A percentile compares a stretch with the other conserved stretches of the same genome.
Evolutionary conservation across 2,888 invertebrate genomes (phyloP).

Genomic region (Pilophorus perplexus): DNA sequence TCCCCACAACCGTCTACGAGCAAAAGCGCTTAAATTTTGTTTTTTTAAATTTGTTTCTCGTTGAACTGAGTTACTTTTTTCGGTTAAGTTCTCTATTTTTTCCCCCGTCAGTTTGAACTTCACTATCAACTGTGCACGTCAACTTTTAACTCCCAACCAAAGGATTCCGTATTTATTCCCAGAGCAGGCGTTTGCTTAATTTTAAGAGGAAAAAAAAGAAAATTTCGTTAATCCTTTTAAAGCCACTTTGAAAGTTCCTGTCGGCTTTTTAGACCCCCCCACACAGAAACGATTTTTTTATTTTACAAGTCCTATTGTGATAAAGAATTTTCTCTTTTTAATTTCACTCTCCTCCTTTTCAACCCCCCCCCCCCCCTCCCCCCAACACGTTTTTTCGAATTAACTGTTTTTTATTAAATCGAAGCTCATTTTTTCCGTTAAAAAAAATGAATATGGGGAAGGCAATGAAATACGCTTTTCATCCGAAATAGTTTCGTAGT

Average conservation of each 20-base stretch:
- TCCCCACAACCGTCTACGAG: constrained; percentile 5
- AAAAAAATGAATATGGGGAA: constrained; percentile 57
- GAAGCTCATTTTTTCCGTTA: background rate
- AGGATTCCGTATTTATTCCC: too few species aligned
- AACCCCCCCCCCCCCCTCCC: constrained; percentile 50
- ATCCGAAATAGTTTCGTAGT: too few species aligned
- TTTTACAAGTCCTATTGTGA: constrained; percentile 15
- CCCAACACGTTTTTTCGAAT: constrained; percentile 43
- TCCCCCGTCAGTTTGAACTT: too few species aligned
- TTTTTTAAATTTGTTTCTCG: background rate
- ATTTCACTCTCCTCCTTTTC: background rate
- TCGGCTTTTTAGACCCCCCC: background rate
- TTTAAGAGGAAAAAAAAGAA: too few species aligned
- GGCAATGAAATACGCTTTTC: constrained; percentile 72
- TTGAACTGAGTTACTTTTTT: too few species aligned
- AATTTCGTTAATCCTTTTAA: too few species aligned
- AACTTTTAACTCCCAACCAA: too few species aligned
- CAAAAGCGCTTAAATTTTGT: background rate
- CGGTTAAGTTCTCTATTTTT: too few species aligned
- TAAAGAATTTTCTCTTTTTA: background rate
- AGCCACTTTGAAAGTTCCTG: background rate
- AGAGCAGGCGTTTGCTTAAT: too few species aligned
- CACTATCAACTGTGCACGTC: too few species aligned
- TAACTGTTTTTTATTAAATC: background rate
- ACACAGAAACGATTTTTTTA: background rate